phyloP scores from a whole-genome alignment of 2,888 invertebrate genomes.

The Eledona agricola region DNA sequence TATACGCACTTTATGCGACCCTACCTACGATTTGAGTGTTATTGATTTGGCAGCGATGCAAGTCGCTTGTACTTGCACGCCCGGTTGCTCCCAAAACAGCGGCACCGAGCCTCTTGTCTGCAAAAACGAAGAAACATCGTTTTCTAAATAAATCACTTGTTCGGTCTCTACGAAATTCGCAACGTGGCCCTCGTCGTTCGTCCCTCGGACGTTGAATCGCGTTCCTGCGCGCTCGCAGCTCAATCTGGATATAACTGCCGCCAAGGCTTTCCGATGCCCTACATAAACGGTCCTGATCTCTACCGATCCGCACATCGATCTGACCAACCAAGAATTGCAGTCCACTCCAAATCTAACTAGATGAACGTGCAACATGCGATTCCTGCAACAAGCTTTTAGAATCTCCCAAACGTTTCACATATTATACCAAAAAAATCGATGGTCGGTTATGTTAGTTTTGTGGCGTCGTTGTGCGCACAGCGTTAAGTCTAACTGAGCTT shows the following conservation, averaged over 20 bases:
- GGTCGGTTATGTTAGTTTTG: constrained; percentile 84
- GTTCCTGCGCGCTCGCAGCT: constrained; percentile 99
- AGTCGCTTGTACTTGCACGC: constrained; percentile 84
- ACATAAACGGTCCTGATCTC: constrained; percentile 99
- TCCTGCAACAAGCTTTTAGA: constrained; percentile 66
- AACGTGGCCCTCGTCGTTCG: constrained; percentile 98
- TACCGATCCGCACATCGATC: constrained; percentile 96
- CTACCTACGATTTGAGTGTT: constrained; percentile 70
- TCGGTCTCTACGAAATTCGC: constrained; percentile 99
- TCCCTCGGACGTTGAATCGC: constrained; percentile 96
- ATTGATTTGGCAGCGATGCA: not conserved
- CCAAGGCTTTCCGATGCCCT: constrained; percentile 91
- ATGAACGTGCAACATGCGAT: constrained; percentile 94
- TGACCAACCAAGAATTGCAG: constrained; percentile 89
- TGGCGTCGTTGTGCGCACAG: constrained; percentile 91
- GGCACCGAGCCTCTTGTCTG: constrained; percentile 97
- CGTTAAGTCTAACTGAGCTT: constrained; percentile 83
- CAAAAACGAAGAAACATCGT: constrained; percentile 87
- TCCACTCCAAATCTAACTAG: constrained; percentile 91
- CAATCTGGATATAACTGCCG: constrained; percentile 93
- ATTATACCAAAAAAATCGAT: constrained; percentile 92
- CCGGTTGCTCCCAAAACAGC: constrained; percentile 99
- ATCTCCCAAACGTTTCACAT: not conserved
- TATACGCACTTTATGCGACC: constrained; percentile 97
- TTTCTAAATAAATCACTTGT: constrained; percentile 93